Base-by-base conservation (phyloP, 1,140 invertebrate genomes). In the Trachelipus rathkii region DNA sequence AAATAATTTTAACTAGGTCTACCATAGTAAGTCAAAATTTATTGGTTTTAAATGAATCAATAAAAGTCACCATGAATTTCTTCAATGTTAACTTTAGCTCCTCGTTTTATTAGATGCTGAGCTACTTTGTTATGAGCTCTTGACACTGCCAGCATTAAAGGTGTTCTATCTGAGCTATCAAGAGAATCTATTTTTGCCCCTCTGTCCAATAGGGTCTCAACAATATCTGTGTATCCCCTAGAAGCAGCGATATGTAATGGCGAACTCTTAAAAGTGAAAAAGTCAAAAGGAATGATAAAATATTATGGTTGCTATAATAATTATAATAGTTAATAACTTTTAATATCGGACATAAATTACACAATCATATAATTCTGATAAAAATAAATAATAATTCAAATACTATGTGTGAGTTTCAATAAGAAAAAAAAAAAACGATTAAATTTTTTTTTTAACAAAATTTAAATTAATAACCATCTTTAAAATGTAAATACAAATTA, bases 41-140 rank as follows among this genome's bases (percentile, higher is more conserved):
- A 44, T 44, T 10, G 44, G 44, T 45, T 69, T 43, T 8, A 75
- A 53, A 71, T 21, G 13, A 23, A n/a, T 43, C 45, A 44, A 19
- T 13, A 69, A 72, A 13, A 46, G 70, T 79, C 78, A 83, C 86
- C 87, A 73, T 87, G 84, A 77, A 85, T 85, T 77, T 90, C 89
- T 84, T 89, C 88, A 19, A 88, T 83, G 82, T 90, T 90, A 10
- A 89, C 84, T 76, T 86, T 85, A 9, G 88, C 88, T 5, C 88
- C 88, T 15, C 84, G 82, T 13, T 85, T 79, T 33, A 90, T 84
- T 13, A 90, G 81, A 19, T 87, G 81, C 74, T 83, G 78, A 2
- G 87, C 88, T 50, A 87, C 83, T 33, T 86, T 84, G 66, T 84
- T 82, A 78, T 87, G 82, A 24, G 85, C 84, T 72, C 86, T 82